Evolutionary conservation across 2,888 invertebrate species (phyloP).

Genomic region (Epirrhoe alternata): DNA sequence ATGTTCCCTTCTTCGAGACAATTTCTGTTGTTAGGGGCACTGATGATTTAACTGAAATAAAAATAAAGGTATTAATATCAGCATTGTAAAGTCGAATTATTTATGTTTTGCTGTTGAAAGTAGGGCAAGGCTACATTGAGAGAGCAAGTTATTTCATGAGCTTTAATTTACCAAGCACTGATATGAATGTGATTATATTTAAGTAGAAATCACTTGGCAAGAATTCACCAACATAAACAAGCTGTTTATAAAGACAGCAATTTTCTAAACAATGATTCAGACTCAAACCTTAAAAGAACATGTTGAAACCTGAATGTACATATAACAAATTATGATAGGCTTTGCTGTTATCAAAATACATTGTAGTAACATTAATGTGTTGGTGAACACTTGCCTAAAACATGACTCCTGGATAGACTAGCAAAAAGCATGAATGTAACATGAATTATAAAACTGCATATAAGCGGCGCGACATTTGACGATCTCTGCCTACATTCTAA

Average conservation of each 20-base stretch:
- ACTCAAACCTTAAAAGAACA: too few relatives aligned
- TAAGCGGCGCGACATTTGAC: not conserved
- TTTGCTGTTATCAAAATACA: not conserved
- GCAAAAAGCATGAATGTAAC: not conserved
- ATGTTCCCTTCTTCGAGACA: constrained; percentile 62
- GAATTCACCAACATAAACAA: not conserved
- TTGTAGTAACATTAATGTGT: not conserved
- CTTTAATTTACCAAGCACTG: constrained; percentile 19
- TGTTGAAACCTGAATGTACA: too few relatives aligned
- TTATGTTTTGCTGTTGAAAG: constrained; percentile 10
- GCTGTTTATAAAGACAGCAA: not conserved
- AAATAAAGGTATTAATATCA: constrained; percentile 33
- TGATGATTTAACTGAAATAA: constrained; percentile 70
- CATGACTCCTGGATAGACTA: too few relatives aligned
- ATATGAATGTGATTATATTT: constrained; percentile 19
- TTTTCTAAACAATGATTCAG: too few relatives aligned
- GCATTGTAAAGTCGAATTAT: constrained; percentile 18
- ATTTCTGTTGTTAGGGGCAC: constrained; percentile 72
- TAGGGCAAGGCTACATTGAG: constrained; percentile 18
- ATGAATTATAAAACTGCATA: not conserved
- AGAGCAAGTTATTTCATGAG: constrained; percentile 14
- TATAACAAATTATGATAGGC: not conserved
- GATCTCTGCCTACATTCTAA: constrained; percentile 8
- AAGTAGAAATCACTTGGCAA: not conserved
- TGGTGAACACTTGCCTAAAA: not conserved